Conservation (phyloP, 2,888 invertebrate genomes). For the Protodeltote pygarga region DNA sequence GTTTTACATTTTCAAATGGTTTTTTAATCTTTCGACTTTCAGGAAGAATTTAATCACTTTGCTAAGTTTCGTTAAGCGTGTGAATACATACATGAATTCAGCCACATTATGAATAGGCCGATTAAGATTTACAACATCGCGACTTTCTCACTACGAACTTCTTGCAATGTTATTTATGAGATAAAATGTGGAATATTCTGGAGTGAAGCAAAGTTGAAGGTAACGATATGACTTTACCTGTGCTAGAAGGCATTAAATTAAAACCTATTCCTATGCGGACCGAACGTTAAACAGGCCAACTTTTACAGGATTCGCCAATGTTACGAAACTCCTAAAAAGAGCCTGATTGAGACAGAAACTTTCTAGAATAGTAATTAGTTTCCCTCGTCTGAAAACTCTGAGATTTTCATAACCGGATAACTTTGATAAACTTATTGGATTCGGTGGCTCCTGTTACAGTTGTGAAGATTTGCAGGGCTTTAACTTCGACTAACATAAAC, state of each 20-base stretch:
- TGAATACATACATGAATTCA: slow-evolving; percentile 18
- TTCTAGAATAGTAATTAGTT: slow-evolving; percentile 66
- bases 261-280: slow-evolving; percentile 47
- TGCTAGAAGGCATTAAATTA: slow-evolving; percentile 43
- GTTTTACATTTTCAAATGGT: slow-evolving; percentile 53
- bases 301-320: slow-evolving; percentile 36
- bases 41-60: slow-evolving; percentile 53
- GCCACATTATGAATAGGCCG: slow-evolving; percentile 6
- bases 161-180: slow-evolving; percentile 8
- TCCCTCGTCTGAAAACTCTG: slow-evolving; percentile 57
- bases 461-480: slow-evolving; percentile 26
- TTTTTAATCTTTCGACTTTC: slow-evolving; percentile 53
- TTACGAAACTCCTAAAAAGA: slow-evolving; percentile 50
- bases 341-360: slow-evolving; percentile 62
- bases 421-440: slow-evolving; percentile 57
- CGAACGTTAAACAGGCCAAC: slow-evolving; percentile 46
- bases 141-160: neutral
- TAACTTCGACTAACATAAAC: slow-evolving; percentile 36
- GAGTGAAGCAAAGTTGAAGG: slow-evolving; percentile 12
- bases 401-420: slow-evolving; percentile 65
- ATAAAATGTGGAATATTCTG: slow-evolving; percentile 2
- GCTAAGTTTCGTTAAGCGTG: slow-evolving; percentile 19
- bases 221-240: slow-evolving; percentile 33
- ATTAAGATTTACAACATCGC: slow-evolving; percentile 1
- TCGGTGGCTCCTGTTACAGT: slow-evolving; percentile 45